Conservation (phyloP, 1,140 invertebrate species). For the Drosophila mauritiana region DNA sequence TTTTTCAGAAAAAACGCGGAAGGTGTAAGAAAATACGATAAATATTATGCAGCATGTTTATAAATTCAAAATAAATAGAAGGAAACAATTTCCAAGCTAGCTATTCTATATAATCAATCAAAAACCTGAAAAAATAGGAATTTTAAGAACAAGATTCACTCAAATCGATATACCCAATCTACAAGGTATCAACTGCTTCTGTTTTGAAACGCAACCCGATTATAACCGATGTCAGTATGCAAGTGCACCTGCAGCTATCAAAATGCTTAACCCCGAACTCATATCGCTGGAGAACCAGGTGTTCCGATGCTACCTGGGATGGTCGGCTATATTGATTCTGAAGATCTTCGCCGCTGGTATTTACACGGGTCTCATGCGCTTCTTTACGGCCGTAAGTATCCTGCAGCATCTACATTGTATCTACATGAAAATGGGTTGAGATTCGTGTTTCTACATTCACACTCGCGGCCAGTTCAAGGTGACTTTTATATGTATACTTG, state of each 20-base stretch:
- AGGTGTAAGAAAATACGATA: too few relatives aligned
- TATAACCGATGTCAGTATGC: conserved; percentile 26
- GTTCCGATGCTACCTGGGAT: conserved; percentile 86
- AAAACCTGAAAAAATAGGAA: neutral
- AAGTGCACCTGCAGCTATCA: conserved; percentile 22
- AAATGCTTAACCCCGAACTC: conserved; percentile 55
- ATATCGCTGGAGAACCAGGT: conserved; percentile 82
- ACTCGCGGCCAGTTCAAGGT: neutral
- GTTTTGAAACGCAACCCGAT: conserved; percentile 2
- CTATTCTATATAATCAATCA: too few relatives aligned
- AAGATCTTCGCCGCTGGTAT: conserved; percentile 87
- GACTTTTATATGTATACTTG: neutral
- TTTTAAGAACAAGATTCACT: neutral
- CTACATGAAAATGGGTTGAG: neutral
- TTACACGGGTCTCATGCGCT: conserved; percentile 86
- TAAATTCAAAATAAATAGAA: neutral
- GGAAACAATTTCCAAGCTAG: neutral
- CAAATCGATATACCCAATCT: neutral
- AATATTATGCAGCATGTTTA: too few relatives aligned
- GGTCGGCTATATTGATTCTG: conserved; percentile 86
- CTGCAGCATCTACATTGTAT: conserved; percentile 1
- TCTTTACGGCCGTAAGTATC: conserved; percentile 86
- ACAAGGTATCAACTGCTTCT: neutral
- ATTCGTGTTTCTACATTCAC: conserved; percentile 11
- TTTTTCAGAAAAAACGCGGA: too few relatives aligned